Percentiles rank a stretch among this genome's conserved stretches.
Conservation (phyloP, 2,888 invertebrate species). For the Drosophila ezoana region DNA sequence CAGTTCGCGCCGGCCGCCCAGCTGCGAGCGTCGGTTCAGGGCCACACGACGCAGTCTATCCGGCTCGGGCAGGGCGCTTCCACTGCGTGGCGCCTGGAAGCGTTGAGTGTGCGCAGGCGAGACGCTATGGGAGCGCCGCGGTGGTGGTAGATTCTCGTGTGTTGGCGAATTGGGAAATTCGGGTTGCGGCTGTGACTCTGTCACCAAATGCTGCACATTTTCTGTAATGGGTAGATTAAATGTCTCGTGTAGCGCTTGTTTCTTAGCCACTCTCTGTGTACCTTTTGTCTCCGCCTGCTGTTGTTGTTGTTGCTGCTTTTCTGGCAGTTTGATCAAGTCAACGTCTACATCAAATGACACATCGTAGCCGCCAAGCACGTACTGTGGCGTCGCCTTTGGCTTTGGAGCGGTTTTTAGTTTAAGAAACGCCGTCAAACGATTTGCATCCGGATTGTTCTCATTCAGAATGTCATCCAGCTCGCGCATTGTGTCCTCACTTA, state of each 20-base stretch:
- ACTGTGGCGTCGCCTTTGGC: background rate
- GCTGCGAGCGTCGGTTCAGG: background rate
- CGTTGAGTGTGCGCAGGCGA: background rate
- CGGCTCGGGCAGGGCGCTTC: background rate
- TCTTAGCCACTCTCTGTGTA: background rate
- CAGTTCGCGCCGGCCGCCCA: background rate
- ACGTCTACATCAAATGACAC: conserved; percentile 48
- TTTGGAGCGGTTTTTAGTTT: conserved; percentile 17
- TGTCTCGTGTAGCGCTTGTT: background rate
- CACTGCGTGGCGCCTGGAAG: background rate
- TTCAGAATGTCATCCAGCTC: conserved; percentile 42
- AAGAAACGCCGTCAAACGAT: conserved; percentile 28
- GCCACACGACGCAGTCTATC: background rate
- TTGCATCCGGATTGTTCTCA: background rate
- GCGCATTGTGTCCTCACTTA: conserved; percentile 25
- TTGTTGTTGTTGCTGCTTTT: background rate
- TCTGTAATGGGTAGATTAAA: background rate
- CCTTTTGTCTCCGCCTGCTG: background rate
- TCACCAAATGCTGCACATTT: background rate
- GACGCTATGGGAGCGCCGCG: background rate
- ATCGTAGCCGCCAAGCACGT: conserved; percentile 21
- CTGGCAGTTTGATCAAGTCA: conserved; percentile 28
- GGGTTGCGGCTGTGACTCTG: conserved; percentile 17
- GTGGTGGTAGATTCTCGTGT: background rate
- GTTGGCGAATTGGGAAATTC: background rate